Evolutionary conservation across 2,797 vertebrate species (phyloP), one percentile per base, ranked within the genome.

Genomic region (Chelidonichthys spinosus): DNA sequence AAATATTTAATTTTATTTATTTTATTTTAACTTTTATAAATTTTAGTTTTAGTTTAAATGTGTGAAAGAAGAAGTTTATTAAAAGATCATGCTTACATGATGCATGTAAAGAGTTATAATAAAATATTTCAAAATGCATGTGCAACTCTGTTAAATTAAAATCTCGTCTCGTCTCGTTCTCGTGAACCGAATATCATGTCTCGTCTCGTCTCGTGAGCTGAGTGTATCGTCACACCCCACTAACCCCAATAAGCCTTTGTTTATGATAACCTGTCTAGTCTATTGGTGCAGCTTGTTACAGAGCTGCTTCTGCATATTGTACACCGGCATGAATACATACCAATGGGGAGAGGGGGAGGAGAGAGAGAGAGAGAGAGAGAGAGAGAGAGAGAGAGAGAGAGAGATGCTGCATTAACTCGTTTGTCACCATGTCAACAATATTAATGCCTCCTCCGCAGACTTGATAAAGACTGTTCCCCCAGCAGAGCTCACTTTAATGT

Each of bases 381-480:
- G 25, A 25, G 25, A 25, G 25, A 25, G 25, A 76, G 63, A 52
- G 58, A 50, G 50, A 62, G 54, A 47, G 43, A 62, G 72, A 71
- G 78, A 79, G 40, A 73, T 54, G 75, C 39, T 37, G 79, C 82
- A 17, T 81, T 72, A n/a, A 74, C 74, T 74, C 39, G 58, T 84
- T 81, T 79, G 84, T 86, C 84, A 77, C 75, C 18, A 1, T 62
- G 78, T 81, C 64, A 9, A 66, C 81, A 50, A 32, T 60, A 70
- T 83, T 78, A 81, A 86, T 79, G 82, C 18, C 33, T 82, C 72
- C 66, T 59, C 74, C 78, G 62, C 72, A 72, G 72, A 69, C 71
- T 72, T 83, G 80, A 83, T 78, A 49, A 69, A 82, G 79, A 63
- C 35, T 0, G 25, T 46, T 62, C 32, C 43, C 63, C 44, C 32